These are phyloP conservation scores for Chascanopsetta lugubris DNA, from an alignment of 2,113 vertebrate genomes.

Conservation along the genomic window DNA sequence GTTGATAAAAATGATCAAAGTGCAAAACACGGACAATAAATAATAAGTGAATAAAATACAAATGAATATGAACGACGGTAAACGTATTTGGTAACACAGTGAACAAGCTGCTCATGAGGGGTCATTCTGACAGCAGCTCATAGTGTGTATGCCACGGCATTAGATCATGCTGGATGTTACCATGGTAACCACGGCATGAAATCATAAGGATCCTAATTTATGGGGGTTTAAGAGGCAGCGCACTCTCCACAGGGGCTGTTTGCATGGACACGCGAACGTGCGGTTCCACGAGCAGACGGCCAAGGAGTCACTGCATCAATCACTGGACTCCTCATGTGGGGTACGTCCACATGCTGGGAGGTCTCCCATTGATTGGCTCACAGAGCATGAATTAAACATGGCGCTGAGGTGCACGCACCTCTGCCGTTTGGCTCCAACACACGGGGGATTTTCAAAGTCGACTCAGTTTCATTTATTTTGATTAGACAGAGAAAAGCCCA, in stretches of 20 bases:
- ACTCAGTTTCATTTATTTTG: conserved; percentile 16
- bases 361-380: conserved; percentile 44
- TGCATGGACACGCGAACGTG: neutral
- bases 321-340: conserved; percentile 19
- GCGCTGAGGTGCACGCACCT: neutral
- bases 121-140: neutral
- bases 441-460: neutral
- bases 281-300: neutral
- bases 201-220: neutral
- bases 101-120: neutral
- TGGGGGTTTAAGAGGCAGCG: neutral
- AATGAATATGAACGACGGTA: too few relatives aligned
- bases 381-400: conserved; percentile 48
- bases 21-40: too few relatives aligned
- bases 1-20: too few relatives aligned
- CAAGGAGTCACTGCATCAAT: conserved; percentile 24
- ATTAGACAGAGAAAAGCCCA: conserved; percentile 5
- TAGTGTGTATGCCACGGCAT: neutral
- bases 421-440: conserved; percentile 6
- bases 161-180: neutral
- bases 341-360: neutral
- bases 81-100: neutral
- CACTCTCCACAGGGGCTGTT: neutral
- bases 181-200: neutral
- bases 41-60: too few relatives aligned